A percentile compares a stretch with the other conserved stretches of the same genome.
Evolutionary conservation across 1,140 invertebrate genomes (phyloP).

Genomic region (Pogonomyrmex barbatus): DNA sequence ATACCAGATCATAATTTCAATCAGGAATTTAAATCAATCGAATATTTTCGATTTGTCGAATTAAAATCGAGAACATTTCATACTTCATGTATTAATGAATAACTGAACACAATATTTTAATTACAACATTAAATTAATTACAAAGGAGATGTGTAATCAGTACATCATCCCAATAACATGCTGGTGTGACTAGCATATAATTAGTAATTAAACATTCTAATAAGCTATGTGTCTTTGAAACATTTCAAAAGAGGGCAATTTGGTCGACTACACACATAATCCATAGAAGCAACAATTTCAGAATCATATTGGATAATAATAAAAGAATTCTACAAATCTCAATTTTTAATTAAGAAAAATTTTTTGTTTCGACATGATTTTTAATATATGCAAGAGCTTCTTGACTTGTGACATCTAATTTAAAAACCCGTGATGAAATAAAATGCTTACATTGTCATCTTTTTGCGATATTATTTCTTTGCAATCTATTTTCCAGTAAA

Average conservation of each 20-base stretch:
- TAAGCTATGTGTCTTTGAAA: neutral
- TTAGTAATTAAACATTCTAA: neutral
- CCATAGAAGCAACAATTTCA: neutral
- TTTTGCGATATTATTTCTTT: neutral
- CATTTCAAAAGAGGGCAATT: neutral
- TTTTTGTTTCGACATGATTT: neutral
- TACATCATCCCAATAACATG: neutral
- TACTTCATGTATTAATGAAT: neutral
- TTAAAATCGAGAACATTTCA: neutral
- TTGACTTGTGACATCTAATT: neutral
- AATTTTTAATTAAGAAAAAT: neutral
- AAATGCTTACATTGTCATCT: neutral
- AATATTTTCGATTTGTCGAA: too few species aligned
- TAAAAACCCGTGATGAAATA: neutral
- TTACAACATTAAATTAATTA: neutral
- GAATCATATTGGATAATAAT: neutral
- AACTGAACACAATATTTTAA: neutral
- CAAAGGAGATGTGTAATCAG: neutral
- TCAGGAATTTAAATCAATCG: neutral
- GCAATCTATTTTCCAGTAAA: neutral
- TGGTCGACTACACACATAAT: neutral
- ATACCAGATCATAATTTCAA: neutral
- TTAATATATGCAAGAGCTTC: neutral
- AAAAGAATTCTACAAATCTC: neutral
- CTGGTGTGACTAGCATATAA: neutral